A percentile compares a stretch with the other conserved stretches of the same genome.
Conservation (phyloP, 1,140 invertebrate genomes). For the Eulimnadia texana region DNA sequence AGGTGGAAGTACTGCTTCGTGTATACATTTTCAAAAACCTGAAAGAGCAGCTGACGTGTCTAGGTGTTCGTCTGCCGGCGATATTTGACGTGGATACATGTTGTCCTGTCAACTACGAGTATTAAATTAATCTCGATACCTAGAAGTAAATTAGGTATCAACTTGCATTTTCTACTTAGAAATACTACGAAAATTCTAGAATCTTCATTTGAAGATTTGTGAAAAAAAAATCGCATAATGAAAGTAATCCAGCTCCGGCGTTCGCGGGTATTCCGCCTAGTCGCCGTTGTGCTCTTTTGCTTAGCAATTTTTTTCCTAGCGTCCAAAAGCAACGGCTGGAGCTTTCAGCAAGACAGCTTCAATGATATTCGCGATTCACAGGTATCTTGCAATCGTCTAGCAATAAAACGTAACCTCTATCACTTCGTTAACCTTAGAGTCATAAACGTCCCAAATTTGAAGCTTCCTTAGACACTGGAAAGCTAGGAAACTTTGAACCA, state of each 20-base stretch:
- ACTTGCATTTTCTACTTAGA: too few species aligned
- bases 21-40: too few species aligned
- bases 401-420: not conserved
- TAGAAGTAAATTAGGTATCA: too few species aligned
- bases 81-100: too few species aligned
- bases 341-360: slow-evolving; percentile 13
- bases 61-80: too few species aligned
- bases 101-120: too few species aligned
- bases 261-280: slow-evolving; percentile 15
- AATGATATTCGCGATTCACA: slow-evolving; percentile 4
- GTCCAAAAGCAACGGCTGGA: slow-evolving; percentile 8
- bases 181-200: too few species aligned
- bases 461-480: slow-evolving; percentile 28
- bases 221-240: slow-evolving; percentile 13
- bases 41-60: too few species aligned
- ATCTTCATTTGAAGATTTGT: too few species aligned
- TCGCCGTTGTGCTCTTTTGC: slow-evolving; percentile 16
- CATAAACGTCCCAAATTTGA: slow-evolving; percentile 4
- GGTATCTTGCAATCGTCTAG: not conserved
- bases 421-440: not conserved
- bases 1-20: too few species aligned
- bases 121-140: too few species aligned
- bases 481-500: slow-evolving; percentile 38
- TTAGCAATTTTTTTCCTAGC: slow-evolving; percentile 18
- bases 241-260: slow-evolving; percentile 13